Evolutionary conservation across 2,113 vertebrate genomes (phyloP), one percentile per base, ranked within the genome.

Genomic region (Pleuronectes platessa): DNA sequence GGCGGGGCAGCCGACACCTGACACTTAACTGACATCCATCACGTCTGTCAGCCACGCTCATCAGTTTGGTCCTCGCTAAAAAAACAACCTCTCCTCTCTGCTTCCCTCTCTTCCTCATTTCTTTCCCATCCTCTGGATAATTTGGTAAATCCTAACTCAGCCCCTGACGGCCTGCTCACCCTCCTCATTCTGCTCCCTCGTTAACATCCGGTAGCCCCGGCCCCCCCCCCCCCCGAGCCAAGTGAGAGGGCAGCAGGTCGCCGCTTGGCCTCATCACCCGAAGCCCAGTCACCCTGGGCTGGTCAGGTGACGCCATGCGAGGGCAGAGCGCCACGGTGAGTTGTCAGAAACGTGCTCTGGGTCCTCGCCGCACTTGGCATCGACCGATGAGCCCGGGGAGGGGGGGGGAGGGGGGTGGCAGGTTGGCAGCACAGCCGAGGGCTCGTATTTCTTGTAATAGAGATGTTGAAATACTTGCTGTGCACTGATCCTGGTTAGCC

Each of bases 291-390:
- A 81, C 76, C 49, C 63, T 74, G 27, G 18, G 68, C 66, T 61
- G 12, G 82, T 79, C 78, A 75, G 68, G 76, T 84, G 85, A 83
- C 74, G 40, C 66, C 2, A 37, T 59, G 12, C 7, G 62, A 79
- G 68, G 73, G 73, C 83, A 78, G 37, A 15, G 73, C 18, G 74
- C 78, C 84, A 80, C 13, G 61, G 60, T 80, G 86, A 88, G 82
- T 21, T 1, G 51, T 53, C 51, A 53, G 8, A 53, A 53, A n/a
- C 51, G 20, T 21, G 53, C 53, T 49, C 47, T 2, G 47, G 47
- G 47, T 18, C 15, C 47, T 49, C 17, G 47, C 47, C 1, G 47
- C 51, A 49, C 78, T 88, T 82, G 79, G 69, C 65, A 66, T 23
- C 10, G 11, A 64, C 66, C 23, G 67, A 68, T 54, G 69, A 82